Conservation (phyloP, 2,888 invertebrate species). For the Calephelis perditalis region DNA sequence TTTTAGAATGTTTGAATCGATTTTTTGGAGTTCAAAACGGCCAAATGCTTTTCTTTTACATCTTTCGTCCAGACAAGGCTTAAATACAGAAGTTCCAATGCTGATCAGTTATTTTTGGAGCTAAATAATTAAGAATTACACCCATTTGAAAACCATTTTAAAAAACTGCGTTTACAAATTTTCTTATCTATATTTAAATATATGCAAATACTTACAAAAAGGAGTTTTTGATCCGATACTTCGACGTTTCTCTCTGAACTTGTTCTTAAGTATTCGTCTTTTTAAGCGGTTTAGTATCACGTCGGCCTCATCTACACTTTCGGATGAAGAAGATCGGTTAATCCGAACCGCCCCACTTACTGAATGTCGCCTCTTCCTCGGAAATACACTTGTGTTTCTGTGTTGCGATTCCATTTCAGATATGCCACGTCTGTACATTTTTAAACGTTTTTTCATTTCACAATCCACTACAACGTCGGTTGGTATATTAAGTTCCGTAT, state of each 20-base stretch:
- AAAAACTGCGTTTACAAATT: neutral
- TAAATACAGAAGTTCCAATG: no score
- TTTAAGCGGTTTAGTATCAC: conserved; percentile 67
- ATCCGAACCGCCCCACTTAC: conserved; percentile 48
- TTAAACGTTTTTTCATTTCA: conserved; percentile 70
- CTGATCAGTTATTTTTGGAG: no score
- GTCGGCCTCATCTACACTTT: conserved; percentile 74
- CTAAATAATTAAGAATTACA: no score
- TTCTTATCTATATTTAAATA: conserved; percentile 10
- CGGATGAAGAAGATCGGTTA: conserved; percentile 64
- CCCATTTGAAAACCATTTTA: neutral
- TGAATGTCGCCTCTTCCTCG: conserved; percentile 59
- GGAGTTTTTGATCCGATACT: conserved; percentile 52
- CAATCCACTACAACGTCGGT: conserved; percentile 63
- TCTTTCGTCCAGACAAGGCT: no score
- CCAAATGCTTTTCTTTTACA: no score
- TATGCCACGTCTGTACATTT: conserved; percentile 71
- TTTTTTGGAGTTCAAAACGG: no score
- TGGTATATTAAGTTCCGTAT: conserved; percentile 60
- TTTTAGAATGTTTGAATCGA: no score
- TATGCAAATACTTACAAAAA: conserved; percentile 48
- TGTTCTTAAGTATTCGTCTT: conserved; percentile 72
- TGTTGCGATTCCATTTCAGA: conserved; percentile 59
- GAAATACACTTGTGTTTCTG: conserved; percentile 41
- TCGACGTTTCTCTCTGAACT: conserved; percentile 65